Evolutionary conservation across 2,888 invertebrate genomes (phyloP).

Genomic region (Caenorhabditis japonica): DNA sequence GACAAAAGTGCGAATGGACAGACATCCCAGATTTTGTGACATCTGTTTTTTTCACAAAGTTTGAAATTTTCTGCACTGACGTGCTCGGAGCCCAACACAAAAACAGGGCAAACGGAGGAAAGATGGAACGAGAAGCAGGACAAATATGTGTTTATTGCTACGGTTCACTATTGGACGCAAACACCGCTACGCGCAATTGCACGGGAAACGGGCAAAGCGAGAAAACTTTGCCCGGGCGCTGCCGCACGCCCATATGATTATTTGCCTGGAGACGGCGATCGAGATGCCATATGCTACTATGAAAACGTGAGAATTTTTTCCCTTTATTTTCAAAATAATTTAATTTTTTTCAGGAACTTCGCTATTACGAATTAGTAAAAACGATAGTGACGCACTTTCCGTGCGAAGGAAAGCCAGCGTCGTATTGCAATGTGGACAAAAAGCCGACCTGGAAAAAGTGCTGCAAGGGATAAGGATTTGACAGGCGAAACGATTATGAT

Average conservation of each 20-base stretch:
- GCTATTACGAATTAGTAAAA: constrained; percentile 1
- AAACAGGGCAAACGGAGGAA: background rate
- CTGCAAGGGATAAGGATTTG: constrained; percentile 1
- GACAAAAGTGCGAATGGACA: background rate
- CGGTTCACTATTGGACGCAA: too few relatives aligned
- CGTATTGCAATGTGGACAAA: constrained; percentile 16
- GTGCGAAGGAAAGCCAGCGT: constrained; percentile 2
- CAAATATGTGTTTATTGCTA: constrained; percentile 6
- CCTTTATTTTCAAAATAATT: background rate
- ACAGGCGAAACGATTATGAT: background rate
- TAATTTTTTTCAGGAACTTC: constrained; percentile 3
- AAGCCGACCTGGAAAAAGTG: constrained; percentile 14
- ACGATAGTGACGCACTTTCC: constrained; percentile 23
- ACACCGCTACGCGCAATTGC: too few relatives aligned
- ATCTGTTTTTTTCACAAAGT: background rate
- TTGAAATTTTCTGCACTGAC: too few relatives aligned
- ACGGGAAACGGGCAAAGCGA: too few relatives aligned
- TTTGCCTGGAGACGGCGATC: constrained; percentile 9
- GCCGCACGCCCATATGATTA: constrained; percentile 23
- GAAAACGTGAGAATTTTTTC: background rate
- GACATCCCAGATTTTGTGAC: constrained; percentile 26
- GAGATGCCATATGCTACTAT: constrained; percentile 4
- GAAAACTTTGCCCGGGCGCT: constrained; percentile 32
- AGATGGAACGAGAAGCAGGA: background rate
- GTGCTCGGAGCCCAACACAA: constrained; percentile 3